Conservation (phyloP, 1,140 invertebrate genomes). For the Saxidomus purpurata region DNA sequence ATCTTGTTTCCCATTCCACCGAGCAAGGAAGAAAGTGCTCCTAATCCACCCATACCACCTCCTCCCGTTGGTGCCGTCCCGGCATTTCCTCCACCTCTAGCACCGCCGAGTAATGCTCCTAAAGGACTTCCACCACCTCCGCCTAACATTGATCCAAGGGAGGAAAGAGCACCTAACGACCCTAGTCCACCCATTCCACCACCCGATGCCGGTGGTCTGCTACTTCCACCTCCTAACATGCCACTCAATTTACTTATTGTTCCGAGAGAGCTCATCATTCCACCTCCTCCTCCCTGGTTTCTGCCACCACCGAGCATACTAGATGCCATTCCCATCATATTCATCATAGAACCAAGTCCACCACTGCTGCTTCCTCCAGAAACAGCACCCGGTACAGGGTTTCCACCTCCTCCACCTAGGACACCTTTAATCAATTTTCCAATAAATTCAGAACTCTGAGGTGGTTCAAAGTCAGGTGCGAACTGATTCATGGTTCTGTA, state of each 20-base stretch:
- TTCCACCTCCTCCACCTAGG: not conserved
- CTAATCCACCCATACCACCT: not conserved
- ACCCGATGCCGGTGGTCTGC: not conserved
- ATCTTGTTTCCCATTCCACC: constrained; percentile 17
- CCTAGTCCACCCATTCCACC: constrained; percentile 11
- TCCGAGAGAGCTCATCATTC: constrained; percentile 19
- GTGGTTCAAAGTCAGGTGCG: constrained; percentile 41
- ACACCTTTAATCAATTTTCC: constrained; percentile 1
- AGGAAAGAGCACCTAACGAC: not conserved
- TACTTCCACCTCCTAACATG: constrained; percentile 12
- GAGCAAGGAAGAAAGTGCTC: constrained; percentile 2
- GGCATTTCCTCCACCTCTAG: constrained; percentile 6
- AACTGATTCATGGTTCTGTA: constrained; percentile 49
- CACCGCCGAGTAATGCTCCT: constrained; percentile 19
- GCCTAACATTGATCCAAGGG: constrained; percentile 20
- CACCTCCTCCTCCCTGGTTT: not conserved
- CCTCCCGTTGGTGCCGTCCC: not conserved
- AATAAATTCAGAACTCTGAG: constrained; percentile 43
- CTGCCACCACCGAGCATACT: constrained; percentile 20
- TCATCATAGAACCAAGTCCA: constrained; percentile 42
- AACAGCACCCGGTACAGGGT: not conserved
- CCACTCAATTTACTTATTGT: constrained; percentile 21
- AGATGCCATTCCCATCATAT: constrained; percentile 29
- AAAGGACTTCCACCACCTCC: constrained; percentile 32
- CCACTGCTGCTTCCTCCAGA: constrained; percentile 16